A percentile compares a stretch with the other conserved stretches of the same genome.
phyloP scores from a whole-genome alignment of 2,113 vertebrate species.

The Pomatorhinus ruficollis region DNA sequence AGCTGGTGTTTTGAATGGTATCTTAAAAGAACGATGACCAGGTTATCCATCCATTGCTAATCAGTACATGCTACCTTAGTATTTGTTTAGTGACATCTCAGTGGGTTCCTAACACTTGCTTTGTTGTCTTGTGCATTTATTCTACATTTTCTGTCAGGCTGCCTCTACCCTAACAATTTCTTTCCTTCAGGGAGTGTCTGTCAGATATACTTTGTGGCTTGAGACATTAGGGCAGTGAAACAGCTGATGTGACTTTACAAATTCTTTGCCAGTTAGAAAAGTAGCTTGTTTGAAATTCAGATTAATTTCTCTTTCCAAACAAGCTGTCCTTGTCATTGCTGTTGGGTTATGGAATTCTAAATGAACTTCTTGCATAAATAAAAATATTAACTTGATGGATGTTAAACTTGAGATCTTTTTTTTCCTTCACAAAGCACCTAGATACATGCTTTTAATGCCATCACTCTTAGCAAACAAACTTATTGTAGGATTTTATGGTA shows the following conservation, averaged over 20 bases:
- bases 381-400: not conserved
- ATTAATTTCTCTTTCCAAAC: not conserved
- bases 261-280: not conserved
- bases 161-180: not conserved
- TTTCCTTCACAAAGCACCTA: not conserved
- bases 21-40: not conserved
- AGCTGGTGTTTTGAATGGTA: not conserved
- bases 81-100: not conserved
- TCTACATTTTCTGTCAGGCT: not conserved
- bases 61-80: not conserved
- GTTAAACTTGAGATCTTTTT: not conserved
- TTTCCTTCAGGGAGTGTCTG: not conserved
- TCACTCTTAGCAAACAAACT: not conserved
- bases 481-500: not conserved
- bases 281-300: not conserved
- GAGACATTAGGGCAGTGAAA: not conserved
- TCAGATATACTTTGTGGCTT: not conserved
- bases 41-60: not conserved
- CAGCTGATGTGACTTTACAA: not conserved
- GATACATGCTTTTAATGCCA: not conserved
- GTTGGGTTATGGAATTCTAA: not conserved
- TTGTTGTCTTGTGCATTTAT: not conserved
- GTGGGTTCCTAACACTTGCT: not conserved
- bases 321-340: not conserved
- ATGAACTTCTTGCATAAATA: not conserved